Conservation (phyloP, 2,888 invertebrate species). For the Xanthorhoe designata region DNA sequence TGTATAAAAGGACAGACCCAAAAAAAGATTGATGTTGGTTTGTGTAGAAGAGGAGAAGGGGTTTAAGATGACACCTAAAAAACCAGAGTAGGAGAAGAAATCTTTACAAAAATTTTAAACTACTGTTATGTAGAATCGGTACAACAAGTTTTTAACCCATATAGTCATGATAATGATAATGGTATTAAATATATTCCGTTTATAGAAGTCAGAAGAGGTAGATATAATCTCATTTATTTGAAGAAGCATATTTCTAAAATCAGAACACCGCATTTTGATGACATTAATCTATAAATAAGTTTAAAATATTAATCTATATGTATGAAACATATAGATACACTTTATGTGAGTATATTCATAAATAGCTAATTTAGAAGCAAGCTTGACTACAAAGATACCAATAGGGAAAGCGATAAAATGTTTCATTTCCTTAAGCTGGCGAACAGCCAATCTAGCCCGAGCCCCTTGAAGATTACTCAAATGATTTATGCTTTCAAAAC, state of each 20-base stretch:
- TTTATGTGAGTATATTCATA: neutral
- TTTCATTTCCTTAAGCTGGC: conserved; percentile 21
- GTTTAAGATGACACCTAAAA: too few relatives aligned
- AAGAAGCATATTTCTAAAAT: neutral
- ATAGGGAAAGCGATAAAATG: conserved; percentile 15
- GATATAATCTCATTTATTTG: neutral
- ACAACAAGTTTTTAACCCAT: too few relatives aligned
- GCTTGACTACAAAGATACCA: neutral
- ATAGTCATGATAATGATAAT: too few relatives aligned
- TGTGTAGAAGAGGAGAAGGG: too few relatives aligned
- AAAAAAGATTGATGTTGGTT: too few relatives aligned
- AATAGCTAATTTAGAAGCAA: conserved; percentile 5
- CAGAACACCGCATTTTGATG: neutral
- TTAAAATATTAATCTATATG: neutral
- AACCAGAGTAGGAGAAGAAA: too few relatives aligned
- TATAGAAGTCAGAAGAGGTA: too few relatives aligned
- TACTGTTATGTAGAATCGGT: too few relatives aligned
- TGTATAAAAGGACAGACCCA: too few relatives aligned
- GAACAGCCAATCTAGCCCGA: conserved; percentile 10
- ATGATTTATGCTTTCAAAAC: conserved; percentile 1
- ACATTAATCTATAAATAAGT: neutral
- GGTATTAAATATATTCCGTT: too few relatives aligned
- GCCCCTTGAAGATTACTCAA: conserved; percentile 5
- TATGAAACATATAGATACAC: neutral
- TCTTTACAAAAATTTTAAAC: too few relatives aligned